These are phyloP conservation scores for Leptinotarsa undecemlineata DNA, from an alignment of 1,140 invertebrate genomes.

Conservation along the genomic window DNA sequence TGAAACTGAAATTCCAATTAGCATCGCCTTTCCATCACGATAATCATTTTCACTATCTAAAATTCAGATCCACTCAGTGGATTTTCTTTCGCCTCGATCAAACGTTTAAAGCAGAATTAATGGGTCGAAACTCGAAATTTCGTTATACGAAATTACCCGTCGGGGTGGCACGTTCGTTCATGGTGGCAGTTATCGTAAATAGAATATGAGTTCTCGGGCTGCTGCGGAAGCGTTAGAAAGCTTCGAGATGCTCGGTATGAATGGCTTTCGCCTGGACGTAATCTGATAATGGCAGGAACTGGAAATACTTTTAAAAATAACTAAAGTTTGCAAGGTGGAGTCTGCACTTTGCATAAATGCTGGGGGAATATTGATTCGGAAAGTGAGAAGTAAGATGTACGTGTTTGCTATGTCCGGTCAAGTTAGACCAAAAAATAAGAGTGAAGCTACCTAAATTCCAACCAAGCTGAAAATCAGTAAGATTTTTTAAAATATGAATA, in stretches of 20 bases:
- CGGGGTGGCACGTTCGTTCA: not conserved
- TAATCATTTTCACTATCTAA: too few relatives aligned
- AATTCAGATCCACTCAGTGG: not conserved
- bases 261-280: not conserved
- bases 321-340: not conserved
- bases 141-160: not conserved
- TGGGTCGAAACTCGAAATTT: not conserved
- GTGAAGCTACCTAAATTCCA: too few relatives aligned
- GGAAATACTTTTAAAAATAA: not conserved
- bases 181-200: not conserved
- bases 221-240: not conserved
- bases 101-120: not conserved
- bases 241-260: not conserved
- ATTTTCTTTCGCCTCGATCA: not conserved
- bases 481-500: too few relatives aligned
- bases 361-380: too few relatives aligned
- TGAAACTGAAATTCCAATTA: too few relatives aligned
- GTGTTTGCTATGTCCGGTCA: too few relatives aligned
- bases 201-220: not conserved
- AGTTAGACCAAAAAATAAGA: too few relatives aligned
- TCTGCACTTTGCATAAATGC: not conserved
- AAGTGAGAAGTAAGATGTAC: too few relatives aligned
- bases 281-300: conserved; percentile 2
- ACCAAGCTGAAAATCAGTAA: too few relatives aligned
- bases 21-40: too few relatives aligned